Percentiles rank a stretch among this genome's conserved stretches.
phyloP scores from a whole-genome alignment of 30 jellyfish, hydroid and myxozoan genomes.

The Aurelia sp. region DNA sequence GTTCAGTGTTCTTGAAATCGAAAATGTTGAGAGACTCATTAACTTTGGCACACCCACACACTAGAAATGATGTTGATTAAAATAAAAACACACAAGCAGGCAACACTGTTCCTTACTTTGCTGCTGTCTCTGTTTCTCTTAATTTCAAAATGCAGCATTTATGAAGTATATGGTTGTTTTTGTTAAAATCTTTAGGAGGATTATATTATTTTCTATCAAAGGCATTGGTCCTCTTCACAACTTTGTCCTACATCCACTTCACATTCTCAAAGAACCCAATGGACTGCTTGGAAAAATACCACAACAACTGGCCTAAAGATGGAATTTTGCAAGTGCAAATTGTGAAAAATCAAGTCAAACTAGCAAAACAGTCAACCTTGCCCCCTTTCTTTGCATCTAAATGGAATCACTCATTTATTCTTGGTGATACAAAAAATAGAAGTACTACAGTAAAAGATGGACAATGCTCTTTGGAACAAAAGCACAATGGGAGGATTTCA shows the following conservation, averaged over 20 bases:
- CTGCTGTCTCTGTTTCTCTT: too few relatives aligned
- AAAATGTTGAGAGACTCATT: too few relatives aligned
- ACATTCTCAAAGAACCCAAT: constrained; percentile 80
- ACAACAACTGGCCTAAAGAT: constrained; percentile 89
- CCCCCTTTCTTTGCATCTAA: constrained; percentile 60
- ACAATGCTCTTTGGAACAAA: too few relatives aligned
- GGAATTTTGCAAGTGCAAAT: constrained; percentile 87
- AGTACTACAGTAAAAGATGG: constrained; percentile 1
- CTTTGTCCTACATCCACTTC: constrained; percentile 80
- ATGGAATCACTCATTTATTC: constrained; percentile 37
- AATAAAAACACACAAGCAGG: too few relatives aligned
- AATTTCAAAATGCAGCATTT: too few relatives aligned
- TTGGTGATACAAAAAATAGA: background rate
- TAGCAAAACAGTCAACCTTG: background rate
- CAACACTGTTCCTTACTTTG: too few relatives aligned
- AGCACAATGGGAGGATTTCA: background rate
- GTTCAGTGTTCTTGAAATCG: too few relatives aligned
- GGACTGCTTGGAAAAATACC: constrained; percentile 72
- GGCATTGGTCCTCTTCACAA: constrained; percentile 79
- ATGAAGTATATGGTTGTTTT: too few relatives aligned
- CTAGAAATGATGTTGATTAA: too few relatives aligned
- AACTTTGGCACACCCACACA: too few relatives aligned
- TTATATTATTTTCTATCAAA: background rate
- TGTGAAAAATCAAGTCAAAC: constrained; percentile 19
- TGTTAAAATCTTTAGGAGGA: too few relatives aligned